These are phyloP conservation scores for Egretta garzetta DNA, from an alignment of 2,113 vertebrate species.

Conservation along the genomic window DNA sequence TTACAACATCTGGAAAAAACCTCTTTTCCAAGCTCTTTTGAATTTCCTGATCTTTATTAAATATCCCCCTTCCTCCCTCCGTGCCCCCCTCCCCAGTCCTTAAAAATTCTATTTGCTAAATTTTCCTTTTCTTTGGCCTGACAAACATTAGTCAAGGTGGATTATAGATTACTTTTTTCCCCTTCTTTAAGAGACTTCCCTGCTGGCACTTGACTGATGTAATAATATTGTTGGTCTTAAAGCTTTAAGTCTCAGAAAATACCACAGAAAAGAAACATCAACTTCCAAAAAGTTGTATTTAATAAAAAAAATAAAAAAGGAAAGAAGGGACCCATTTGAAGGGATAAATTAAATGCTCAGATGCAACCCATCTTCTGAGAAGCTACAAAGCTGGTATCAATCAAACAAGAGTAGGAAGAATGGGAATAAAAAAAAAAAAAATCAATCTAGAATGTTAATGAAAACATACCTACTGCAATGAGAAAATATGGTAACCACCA, in stretches of 20 bases:
- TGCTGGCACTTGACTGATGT: not conserved
- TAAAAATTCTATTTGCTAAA: conserved; percentile 18
- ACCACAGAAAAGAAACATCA: not conserved
- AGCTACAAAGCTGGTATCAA: not conserved
- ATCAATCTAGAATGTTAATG: not conserved
- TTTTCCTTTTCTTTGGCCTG: conserved; percentile 29
- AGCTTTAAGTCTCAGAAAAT: conserved; percentile 14
- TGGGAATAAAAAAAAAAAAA: not conserved
- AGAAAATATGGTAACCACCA: not conserved
- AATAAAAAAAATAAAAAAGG: not conserved
- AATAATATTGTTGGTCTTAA: not conserved
- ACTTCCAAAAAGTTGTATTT: not conserved
- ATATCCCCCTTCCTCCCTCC: not conserved
- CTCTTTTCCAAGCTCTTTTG: conserved; percentile 17
- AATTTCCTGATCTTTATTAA: conserved; percentile 44
- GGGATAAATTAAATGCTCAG: not conserved
- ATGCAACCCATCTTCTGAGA: not conserved
- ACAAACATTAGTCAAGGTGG: conserved; percentile 48
- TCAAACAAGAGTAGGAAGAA: not conserved
- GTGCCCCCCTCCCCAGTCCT: not conserved
- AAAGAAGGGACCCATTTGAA: not conserved
- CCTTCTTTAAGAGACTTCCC: not conserved
- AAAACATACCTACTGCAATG: not conserved
- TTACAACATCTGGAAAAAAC: conserved; percentile 42
- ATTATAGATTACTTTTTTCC: not conserved